These are phyloP conservation scores for Ernsta delagoae DNA, from an alignment of 2,888 invertebrate genomes.

Conservation along the genomic window DNA sequence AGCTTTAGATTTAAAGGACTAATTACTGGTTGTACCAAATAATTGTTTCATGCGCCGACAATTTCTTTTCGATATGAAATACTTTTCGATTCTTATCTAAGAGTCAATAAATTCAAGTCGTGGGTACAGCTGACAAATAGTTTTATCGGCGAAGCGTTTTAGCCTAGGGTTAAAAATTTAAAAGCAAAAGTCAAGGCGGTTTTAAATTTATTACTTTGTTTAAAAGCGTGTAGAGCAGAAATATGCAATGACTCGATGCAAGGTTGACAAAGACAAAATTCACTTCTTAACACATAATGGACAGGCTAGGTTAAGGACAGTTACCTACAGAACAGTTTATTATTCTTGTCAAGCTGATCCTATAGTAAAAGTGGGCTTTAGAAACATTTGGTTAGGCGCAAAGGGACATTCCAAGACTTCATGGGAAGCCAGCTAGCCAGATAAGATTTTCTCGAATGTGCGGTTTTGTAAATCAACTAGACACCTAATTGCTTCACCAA, in stretches of 20 bases:
- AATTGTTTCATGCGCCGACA: neutral
- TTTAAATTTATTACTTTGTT: neutral
- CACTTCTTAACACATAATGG: too few relatives aligned
- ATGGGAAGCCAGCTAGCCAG: neutral
- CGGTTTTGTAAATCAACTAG: slow-evolving; percentile 31
- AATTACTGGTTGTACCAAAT: neutral
- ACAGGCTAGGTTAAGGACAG: too few relatives aligned
- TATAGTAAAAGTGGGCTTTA: too few relatives aligned
- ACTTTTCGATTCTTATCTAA: slow-evolving; percentile 4
- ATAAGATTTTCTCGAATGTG: slow-evolving; percentile 27
- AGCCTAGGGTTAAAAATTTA: slow-evolving; percentile 12
- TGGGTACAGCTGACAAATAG: slow-evolving; percentile 11
- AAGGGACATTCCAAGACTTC: slow-evolving; percentile 1
- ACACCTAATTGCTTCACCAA: slow-evolving; percentile 35
- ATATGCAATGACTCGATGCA: neutral
- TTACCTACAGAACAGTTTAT: too few relatives aligned
- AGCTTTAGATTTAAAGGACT: neutral
- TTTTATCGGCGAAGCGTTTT: slow-evolving; percentile 17
- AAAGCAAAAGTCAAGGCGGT: slow-evolving; percentile 8
- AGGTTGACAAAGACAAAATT: neutral
- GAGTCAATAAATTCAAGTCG: slow-evolving; percentile 4
- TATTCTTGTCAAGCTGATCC: too few relatives aligned
- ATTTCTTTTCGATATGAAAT: slow-evolving; percentile 1
- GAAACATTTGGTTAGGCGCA: too few relatives aligned
- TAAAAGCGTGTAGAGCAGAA: neutral